phyloP scores from a whole-genome alignment of 92 coral and sea anemone genomes.

The Paragorgia papillata region DNA sequence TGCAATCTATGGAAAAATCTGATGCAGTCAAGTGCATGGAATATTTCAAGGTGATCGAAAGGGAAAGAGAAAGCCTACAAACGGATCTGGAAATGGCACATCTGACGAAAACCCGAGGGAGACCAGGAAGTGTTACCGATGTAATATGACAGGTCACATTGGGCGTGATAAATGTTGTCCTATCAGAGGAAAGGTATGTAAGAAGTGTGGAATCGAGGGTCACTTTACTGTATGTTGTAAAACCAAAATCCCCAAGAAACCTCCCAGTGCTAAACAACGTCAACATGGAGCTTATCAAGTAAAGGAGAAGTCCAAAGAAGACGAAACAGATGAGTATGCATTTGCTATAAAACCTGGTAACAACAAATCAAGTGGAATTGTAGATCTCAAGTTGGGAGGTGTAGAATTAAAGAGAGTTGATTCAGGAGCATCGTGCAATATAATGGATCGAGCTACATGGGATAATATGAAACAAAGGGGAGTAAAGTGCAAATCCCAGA shows the following conservation, averaged over 20 bases:
- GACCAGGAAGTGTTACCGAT: too few relatives aligned
- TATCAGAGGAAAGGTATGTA: conserved; percentile 13
- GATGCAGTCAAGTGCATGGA: not conserved
- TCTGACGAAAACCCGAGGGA: too few relatives aligned
- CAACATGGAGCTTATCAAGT: conserved; percentile 11
- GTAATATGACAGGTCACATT: too few relatives aligned
- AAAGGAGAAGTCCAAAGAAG: conserved; percentile 37
- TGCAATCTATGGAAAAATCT: conserved; percentile 36
- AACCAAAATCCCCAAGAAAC: conserved; percentile 33
- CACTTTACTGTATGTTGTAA: conserved; percentile 44
- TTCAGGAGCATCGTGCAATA: conserved; percentile 43
- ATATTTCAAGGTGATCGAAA: conserved; percentile 1
- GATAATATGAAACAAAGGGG: too few relatives aligned
- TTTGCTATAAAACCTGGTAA: conserved; percentile 3
- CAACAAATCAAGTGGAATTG: not conserved
- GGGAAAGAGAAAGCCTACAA: not conserved
- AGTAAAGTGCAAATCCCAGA: conserved; percentile 38
- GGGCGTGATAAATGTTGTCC: too few relatives aligned
- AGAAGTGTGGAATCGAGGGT: conserved; percentile 41
- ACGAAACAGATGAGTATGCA: conserved; percentile 25
- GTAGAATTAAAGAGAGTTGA: conserved; percentile 30
- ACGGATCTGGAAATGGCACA: not conserved
- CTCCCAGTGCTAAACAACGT: conserved; percentile 15
- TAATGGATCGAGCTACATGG: conserved; percentile 35
- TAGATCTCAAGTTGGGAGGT: conserved; percentile 42